phyloP scores from a whole-genome alignment of 2,888 invertebrate species.

The Steinernema hermaphroditum region DNA sequence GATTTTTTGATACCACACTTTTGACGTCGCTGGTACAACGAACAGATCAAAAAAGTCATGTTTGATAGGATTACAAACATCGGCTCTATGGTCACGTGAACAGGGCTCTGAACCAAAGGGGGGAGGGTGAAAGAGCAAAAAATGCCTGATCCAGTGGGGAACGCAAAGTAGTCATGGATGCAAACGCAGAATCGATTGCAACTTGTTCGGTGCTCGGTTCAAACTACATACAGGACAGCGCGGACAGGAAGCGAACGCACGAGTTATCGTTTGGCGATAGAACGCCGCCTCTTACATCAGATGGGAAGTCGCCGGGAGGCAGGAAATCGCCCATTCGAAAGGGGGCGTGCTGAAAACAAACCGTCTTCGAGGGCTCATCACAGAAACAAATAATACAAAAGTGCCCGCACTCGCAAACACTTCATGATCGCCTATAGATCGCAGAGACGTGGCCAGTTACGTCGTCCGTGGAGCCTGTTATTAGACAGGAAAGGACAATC shows the following conservation, averaged over 20 bases:
- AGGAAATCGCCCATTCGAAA: no score
- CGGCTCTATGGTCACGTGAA: no score
- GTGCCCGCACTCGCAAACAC: no score
- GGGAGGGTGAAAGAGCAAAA: no score
- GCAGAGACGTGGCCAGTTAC: no score
- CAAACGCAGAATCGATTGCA: not conserved
- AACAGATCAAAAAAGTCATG: not conserved
- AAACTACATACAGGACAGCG: slow-evolving; percentile 7
- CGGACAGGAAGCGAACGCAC: not conserved
- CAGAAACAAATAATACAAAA: no score
- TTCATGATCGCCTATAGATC: no score
- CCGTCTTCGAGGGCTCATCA: no score
- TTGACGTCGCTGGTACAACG: not conserved
- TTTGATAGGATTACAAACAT: not conserved
- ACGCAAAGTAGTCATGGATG: not conserved
- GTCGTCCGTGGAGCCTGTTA: no score
- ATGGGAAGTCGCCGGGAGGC: not conserved
- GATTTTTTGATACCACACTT: slow-evolving; percentile 20
- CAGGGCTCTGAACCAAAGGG: no score
- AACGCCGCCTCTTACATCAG: not conserved
- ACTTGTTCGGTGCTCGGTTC: slow-evolving; percentile 14
- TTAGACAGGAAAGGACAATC: no score
- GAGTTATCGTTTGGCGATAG: not conserved
- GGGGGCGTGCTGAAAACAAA: no score
- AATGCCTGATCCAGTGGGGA: not conserved